Conservation (phyloP, 1,140 invertebrate species). For the Armadillidium nasatum region DNA sequence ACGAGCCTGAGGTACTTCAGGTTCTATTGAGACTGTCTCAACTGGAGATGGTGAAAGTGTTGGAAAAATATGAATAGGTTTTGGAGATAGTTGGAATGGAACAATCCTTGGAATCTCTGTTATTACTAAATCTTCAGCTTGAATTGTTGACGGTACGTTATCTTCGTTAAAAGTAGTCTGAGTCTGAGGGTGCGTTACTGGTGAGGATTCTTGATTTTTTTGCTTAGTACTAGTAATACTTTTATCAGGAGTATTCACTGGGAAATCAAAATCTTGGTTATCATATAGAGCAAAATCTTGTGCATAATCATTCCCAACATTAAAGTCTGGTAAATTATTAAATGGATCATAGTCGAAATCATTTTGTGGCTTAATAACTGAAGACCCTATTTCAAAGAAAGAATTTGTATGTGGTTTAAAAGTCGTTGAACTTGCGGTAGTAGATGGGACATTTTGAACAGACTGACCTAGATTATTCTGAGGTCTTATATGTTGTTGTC, state of each 20-base stretch:
- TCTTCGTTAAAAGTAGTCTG: too few relatives aligned
- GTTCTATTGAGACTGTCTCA: not conserved
- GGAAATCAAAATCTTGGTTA: not conserved
- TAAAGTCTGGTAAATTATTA: not conserved
- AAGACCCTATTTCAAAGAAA: slow-evolving; percentile 1
- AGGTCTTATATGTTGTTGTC: too few relatives aligned
- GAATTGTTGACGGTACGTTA: too few relatives aligned
- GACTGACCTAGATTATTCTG: too few relatives aligned
- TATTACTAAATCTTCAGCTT: too few relatives aligned
- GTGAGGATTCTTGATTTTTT: too few relatives aligned
- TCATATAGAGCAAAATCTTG: not conserved
- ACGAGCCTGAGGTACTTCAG: not conserved
- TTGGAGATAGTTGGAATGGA: not conserved
- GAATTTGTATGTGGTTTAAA: not conserved
- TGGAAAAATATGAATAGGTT: not conserved
- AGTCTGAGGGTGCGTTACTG: too few relatives aligned
- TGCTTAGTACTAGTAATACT: too few relatives aligned
- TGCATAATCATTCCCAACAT: not conserved
- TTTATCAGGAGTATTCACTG: not conserved
- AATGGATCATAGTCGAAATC: not conserved
- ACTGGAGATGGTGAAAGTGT: not conserved
- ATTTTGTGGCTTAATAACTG: not conserved
- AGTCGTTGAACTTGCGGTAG: not conserved
- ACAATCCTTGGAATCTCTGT: not conserved
- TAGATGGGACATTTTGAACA: not conserved